Base-by-base conservation (phyloP, 2,113 vertebrate species). In the Toxotes jaculatrix region DNA sequence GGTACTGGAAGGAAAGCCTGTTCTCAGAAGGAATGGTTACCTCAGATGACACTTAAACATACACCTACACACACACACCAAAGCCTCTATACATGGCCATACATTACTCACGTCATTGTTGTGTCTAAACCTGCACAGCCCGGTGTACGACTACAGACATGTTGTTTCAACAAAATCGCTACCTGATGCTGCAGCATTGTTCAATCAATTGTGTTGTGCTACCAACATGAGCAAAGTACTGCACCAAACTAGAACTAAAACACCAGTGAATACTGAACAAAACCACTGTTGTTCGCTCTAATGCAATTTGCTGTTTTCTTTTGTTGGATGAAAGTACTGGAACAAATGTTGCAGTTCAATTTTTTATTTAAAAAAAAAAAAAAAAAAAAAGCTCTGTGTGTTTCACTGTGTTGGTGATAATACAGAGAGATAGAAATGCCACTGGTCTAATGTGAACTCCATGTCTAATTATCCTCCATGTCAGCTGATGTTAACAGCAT, bases 21-120 rank as follows among this genome's bases (percentile, higher is more conserved):
- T 43, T 68, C 61, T 82, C 38, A 47, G 57, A 65, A 59, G 66
- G 43, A 76, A 56, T 7, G 0, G 11, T 82, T 79, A 74, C 82
- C 88, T 66, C 17, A 77, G 64, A 85, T 76, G 85, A 74, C 82
- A 80, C 34, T 42, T n/a, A 38, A 12, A 42, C 56, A 31, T 62
- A 66, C 57, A 38, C 80, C 36, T 21, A 74, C 68, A 34, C 40
- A 45, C 51, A 49, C 42, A 14, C 14, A 47, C 13, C 11, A 32
- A 66, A 72, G 40, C 47, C 8, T 74, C 31, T 5, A 43, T 61
- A 78, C 80, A 62, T 4, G 42, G 61, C 12, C 9, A 23, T 32
- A 75, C 51, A 53, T 13, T 19, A 45, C 47, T 68, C 63, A 19
- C 19, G 21, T 0, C 47, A 51, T 51, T 51, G 47, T 51, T 51